A percentile compares a stretch with the other conserved stretches of the same genome.
Conservation (phyloP, 2,113 vertebrate species). For the Pituophis catenifer region DNA sequence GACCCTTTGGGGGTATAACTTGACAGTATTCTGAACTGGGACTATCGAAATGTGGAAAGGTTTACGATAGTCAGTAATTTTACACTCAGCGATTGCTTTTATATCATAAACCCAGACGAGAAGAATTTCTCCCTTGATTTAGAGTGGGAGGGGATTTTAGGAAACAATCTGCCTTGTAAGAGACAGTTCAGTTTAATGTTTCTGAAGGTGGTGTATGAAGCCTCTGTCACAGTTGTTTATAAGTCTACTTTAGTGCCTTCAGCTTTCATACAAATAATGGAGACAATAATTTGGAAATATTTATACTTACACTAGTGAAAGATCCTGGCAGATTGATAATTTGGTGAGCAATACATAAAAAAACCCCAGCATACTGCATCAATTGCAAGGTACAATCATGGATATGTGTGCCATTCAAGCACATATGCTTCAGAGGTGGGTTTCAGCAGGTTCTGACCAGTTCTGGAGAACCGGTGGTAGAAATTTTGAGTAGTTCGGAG, state of each 20-base stretch:
- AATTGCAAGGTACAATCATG: conserved; percentile 60
- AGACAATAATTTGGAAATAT: neutral
- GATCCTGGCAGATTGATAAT: conserved; percentile 38
- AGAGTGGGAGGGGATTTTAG: neutral
- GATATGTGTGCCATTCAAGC: conserved; percentile 57
- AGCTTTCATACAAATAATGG: neutral
- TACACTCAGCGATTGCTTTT: neutral
- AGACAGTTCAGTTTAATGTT: neutral
- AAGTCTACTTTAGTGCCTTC: neutral
- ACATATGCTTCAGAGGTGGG: conserved; percentile 40
- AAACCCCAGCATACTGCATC: conserved; percentile 40
- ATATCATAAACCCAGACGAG: neutral
- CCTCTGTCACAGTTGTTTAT: neutral
- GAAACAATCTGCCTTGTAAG: neutral
- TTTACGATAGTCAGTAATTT: neutral
- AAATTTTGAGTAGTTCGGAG: too few relatives aligned
- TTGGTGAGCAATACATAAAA: conserved; percentile 60
- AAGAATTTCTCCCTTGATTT: neutral
- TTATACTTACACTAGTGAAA: neutral
- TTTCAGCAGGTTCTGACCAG: too few relatives aligned
- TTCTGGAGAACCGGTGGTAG: too few relatives aligned
- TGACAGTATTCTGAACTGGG: neutral
- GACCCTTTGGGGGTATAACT: neutral
- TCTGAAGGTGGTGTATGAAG: neutral
- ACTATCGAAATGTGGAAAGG: neutral